These are phyloP conservation scores for Pelmatolapia mariae DNA, from an alignment of 2,113 vertebrate genomes.

Conservation along the genomic window DNA sequence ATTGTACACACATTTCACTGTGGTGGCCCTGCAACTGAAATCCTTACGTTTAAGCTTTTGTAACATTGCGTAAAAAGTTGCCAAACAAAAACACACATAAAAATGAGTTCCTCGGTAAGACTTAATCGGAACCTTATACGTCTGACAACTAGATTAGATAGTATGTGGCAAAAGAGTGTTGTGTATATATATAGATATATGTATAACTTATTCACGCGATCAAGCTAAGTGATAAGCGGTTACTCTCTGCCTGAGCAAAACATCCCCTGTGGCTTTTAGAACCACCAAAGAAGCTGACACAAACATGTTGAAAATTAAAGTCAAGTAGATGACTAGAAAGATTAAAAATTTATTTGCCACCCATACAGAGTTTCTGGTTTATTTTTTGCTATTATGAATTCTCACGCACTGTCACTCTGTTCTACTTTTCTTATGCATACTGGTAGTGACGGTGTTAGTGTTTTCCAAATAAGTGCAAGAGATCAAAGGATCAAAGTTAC, in stretches of 20 bases:
- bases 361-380: background rate
- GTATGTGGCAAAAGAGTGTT: background rate
- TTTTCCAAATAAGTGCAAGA: background rate
- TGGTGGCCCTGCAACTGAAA: background rate
- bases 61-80: background rate
- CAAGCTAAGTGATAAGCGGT: background rate
- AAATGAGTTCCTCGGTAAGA: background rate
- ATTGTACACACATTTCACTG: background rate
- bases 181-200: fast-evolving
- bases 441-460: background rate
- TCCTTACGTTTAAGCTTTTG: background rate
- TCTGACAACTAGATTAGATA: background rate
- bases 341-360: background rate
- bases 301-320: background rate
- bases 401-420: background rate
- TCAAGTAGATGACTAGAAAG: background rate
- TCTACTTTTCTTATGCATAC: background rate
- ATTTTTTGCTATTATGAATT: background rate
- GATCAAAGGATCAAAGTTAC: background rate
- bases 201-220: background rate
- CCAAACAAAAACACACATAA: background rate
- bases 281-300: background rate
- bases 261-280: background rate
- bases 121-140: fast-evolving
- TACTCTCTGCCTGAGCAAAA: background rate